Evolutionary conservation across 1,140 invertebrate genomes (phyloP), one percentile per base, ranked within the genome.

Genomic region (Chrysomallon squamiferum): DNA sequence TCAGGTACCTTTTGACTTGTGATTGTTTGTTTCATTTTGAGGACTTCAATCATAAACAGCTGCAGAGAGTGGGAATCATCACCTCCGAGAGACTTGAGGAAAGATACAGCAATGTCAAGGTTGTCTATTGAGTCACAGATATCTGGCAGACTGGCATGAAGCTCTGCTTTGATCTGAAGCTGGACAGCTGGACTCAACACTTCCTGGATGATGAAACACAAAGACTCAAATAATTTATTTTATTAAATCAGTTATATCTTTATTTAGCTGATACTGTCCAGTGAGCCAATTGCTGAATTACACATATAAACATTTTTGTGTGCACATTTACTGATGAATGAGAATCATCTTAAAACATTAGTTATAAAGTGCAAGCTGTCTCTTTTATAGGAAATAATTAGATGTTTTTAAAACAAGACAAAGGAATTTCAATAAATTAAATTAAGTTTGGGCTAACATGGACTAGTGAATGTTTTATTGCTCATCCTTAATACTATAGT

Each of bases 91-190:
- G 65, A 62, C 45, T 69, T 65, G 7, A 76, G 65, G 57, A 76
- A 77, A 60, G 58, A 59, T 29, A 68, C 72, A 18, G 66, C 58
- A 27, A 72, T 68, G 35, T 76, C 69, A 15, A 77, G 33, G 38
- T 65, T 63, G 38, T 66, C 65, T 18, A 76, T 29, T 7, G 69
- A 59, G n/a, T 59, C 38, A 56, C 60, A 68, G 7, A 76, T 25
- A 61, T 76, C 71, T 11, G 62, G 69, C 1, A 72, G 32, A 27
- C 52, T 38, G 13, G 29, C 22, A 25, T 41, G 54, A 3, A 74
- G 45, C 33, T 72, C 71, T 20, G 41, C 47, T 13, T 13, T 33
- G 11, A 74, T 70, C 58, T 69, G 59, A 11, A 43, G 41, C 50
- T 69, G 69, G 2, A 71, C 52, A 47, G 29, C 63, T 32, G 54